Conservation (phyloP, 2,888 invertebrate genomes). For the Agonopterix alstromeriana region DNA sequence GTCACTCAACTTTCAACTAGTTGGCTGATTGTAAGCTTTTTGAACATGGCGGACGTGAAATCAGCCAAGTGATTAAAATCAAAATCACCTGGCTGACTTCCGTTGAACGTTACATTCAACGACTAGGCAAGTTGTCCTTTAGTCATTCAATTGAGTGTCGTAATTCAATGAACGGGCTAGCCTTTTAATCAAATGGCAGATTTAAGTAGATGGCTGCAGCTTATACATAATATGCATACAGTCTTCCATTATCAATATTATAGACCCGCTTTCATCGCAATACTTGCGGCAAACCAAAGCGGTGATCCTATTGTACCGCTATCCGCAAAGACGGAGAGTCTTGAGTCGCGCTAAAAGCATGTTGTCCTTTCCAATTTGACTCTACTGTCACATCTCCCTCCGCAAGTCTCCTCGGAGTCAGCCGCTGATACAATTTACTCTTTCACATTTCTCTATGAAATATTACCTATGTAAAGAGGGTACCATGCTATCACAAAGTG, state of each 20-base stretch:
- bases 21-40: too few relatives aligned
- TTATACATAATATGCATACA: too few relatives aligned
- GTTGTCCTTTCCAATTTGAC: constrained; percentile 65
- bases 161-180: too few relatives aligned
- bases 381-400: constrained; percentile 49
- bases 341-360: constrained; percentile 59
- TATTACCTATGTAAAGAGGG: constrained; percentile 22
- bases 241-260: not conserved
- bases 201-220: too few relatives aligned
- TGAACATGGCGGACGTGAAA: too few relatives aligned
- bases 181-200: too few relatives aligned
- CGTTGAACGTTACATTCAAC: too few relatives aligned
- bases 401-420: constrained; percentile 11
- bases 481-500: not conserved
- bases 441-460: constrained; percentile 39
- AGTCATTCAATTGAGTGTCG: too few relatives aligned
- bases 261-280: not conserved
- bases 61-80: too few relatives aligned
- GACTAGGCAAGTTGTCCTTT: too few relatives aligned
- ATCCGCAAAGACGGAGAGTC: constrained; percentile 18
- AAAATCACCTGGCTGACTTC: too few relatives aligned
- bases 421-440: constrained; percentile 54
- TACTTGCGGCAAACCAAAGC: constrained; percentile 21
- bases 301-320: constrained; percentile 48
- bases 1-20: too few relatives aligned